These are phyloP conservation scores for Ornithoptera alexandrae DNA, from an alignment of 2,888 invertebrate genomes.

Conservation along the genomic window DNA sequence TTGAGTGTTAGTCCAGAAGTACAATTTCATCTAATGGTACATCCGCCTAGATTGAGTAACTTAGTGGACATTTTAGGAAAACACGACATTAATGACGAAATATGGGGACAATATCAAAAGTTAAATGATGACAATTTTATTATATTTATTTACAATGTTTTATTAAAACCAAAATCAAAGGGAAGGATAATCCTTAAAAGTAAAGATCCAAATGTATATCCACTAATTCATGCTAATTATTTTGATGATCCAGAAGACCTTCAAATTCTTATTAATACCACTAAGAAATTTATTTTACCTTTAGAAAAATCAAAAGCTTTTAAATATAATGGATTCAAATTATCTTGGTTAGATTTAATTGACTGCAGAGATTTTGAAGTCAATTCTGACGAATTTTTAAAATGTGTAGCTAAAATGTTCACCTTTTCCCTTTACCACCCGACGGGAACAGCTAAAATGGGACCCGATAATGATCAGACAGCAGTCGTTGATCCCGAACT, in stretches of 20 bases:
- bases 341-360: slow-evolving; percentile 55
- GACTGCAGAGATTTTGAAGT: slow-evolving; percentile 48
- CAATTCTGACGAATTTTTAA: slow-evolving; percentile 36
- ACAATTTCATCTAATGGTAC: slow-evolving; percentile 53
- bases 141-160: slow-evolving; percentile 74
- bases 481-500: slow-evolving; percentile 32
- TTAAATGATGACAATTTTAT: slow-evolving; percentile 49
- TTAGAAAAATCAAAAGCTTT: slow-evolving; percentile 52
- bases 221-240: slow-evolving; percentile 79
- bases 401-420: slow-evolving; percentile 36
- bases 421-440: slow-evolving; percentile 84
- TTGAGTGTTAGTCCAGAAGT: slow-evolving; percentile 51
- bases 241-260: slow-evolving; percentile 79
- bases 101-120: slow-evolving; percentile 43
- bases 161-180: slow-evolving; percentile 84
- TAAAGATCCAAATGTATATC: slow-evolving; percentile 65
- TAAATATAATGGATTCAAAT: slow-evolving; percentile 45
- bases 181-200: slow-evolving; percentile 83
- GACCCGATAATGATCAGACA: slow-evolving; percentile 50
- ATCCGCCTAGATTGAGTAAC: slow-evolving; percentile 47
- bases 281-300: slow-evolving; percentile 45
- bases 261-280: slow-evolving; percentile 43
- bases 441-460: slow-evolving; percentile 83
- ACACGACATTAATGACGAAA: slow-evolving; percentile 49
- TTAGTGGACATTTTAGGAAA: slow-evolving; percentile 47